These are phyloP conservation scores for Tanytarsus gracilentus DNA, from an alignment of 2,888 invertebrate genomes.

Conservation along the genomic window DNA sequence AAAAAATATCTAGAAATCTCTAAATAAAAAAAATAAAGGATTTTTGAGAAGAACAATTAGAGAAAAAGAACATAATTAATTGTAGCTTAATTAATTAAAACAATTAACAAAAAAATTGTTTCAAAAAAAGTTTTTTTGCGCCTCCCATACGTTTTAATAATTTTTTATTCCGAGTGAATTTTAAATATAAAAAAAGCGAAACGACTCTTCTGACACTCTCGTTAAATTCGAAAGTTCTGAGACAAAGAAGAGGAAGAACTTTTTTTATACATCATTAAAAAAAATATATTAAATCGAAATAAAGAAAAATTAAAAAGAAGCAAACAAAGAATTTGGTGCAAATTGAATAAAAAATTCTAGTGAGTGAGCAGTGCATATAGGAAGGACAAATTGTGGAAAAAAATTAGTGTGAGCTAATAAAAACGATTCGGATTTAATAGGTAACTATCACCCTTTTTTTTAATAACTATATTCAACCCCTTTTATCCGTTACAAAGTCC, in stretches of 20 bases:
- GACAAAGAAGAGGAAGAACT: neutral
- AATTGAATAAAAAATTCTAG: neutral
- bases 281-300: neutral
- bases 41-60: neutral
- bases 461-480: neutral
- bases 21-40: neutral
- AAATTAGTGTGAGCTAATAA: neutral
- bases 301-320: neutral
- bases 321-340: constrained; percentile 13
- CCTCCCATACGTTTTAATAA: neutral
- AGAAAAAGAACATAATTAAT: constrained; percentile 10
- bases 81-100: constrained; percentile 7
- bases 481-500: neutral
- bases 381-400: neutral
- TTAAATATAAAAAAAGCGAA: neutral
- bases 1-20: neutral
- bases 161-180: neutral
- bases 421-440: neutral
- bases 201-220: no score
- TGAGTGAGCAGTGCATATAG: neutral
- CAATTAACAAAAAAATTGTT: neutral
- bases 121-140: neutral
- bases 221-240: no score
- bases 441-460: neutral
- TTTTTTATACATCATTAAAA: neutral